Evolutionary conservation across 92 coral and sea anemone genomes (phyloP).

Genomic region (Scolanthus callimorphus): DNA sequence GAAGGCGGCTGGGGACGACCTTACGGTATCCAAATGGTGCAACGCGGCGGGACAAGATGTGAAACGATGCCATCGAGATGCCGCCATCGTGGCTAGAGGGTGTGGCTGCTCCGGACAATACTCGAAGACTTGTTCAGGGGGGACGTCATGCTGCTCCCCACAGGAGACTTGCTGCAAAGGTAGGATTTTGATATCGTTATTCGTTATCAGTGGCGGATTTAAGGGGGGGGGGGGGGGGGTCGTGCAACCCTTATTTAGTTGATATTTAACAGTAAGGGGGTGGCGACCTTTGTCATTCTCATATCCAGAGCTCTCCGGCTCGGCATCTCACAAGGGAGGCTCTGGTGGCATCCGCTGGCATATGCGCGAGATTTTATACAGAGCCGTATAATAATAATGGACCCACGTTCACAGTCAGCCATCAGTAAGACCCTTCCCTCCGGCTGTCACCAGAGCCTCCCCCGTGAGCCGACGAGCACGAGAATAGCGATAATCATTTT

Average conservation of each 20-base stretch:
- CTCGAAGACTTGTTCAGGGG: conserved; percentile 46
- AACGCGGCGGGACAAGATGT: conserved; percentile 23
- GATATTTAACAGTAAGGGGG: neutral
- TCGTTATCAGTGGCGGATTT: neutral
- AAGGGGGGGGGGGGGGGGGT: neutral
- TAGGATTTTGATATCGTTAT: too few relatives aligned
- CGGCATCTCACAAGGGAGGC: too few relatives aligned
- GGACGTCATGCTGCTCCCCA: conserved; percentile 58
- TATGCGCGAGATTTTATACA: too few relatives aligned
- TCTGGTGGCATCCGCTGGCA: too few relatives aligned
- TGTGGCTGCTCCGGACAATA: conserved; percentile 71
- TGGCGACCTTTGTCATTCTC: neutral
- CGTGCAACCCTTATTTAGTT: too few relatives aligned
- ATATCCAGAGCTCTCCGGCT: too few relatives aligned
- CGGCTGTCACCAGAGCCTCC: too few relatives aligned
- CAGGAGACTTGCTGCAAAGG: conserved; percentile 85
- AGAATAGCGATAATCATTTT: too few relatives aligned
- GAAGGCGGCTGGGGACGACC: conserved; percentile 81
- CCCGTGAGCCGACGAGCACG: too few relatives aligned
- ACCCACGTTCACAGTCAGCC: too few relatives aligned
- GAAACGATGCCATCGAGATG: conserved; percentile 63
- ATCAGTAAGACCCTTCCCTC: too few relatives aligned
- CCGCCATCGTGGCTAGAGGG: conserved; percentile 52
- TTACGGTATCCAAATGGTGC: conserved; percentile 85
- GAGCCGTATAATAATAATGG: too few relatives aligned